Evolutionary conservation across 2,113 vertebrate species (phyloP), one percentile per base, ranked within the genome.

Genomic region (Gallinago jamesoni): DNA sequence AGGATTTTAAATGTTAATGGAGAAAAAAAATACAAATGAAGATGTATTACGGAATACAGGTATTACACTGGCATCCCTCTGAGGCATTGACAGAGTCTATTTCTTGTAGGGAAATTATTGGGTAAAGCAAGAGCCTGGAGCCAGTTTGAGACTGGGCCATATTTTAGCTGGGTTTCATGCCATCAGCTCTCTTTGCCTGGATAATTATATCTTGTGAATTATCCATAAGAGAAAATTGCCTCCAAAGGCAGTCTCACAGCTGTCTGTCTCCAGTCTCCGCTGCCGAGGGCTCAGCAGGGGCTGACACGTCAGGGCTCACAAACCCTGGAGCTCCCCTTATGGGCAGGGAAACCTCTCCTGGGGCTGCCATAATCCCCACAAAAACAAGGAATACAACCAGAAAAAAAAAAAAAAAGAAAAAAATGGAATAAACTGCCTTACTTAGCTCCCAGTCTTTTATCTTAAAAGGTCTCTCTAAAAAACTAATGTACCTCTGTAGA

Each of bases 121-220:
- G n/a, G 43, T 55, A 90, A 94, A 92, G 41, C 78, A 92, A 37
- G 25, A 95, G 77, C 73, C 87, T 82, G 91, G 24, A 85, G 90
- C 31, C 64, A 86, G n/a, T 48, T 56, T 93, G 83, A 92, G 88
- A 47, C 79, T 52, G 56, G 94, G 85, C 85, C 56, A 81, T 92
- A 84, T 90, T 95, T 95, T 21, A 93, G 72, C 84, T 21, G 12
- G 50, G 62, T 87, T 95, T 82, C 45, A 62, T 84, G 85, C 60
- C 75, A 92, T 92, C 92, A 84, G 59, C 52, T 82, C 45, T 74
- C 69, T 86, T 67, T 94, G 90, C 85, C 80, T 93, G 86, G 76
- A 57, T 92, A 94, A 95, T 94, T 93, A 53, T 30, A 90, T 43
- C 73, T 89, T 72, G 86, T 93, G 90, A 92, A 93, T 94, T 78